A percentile compares a stretch with the other conserved stretches of the same genome.
Conservation (phyloP, 2,888 invertebrate species). For the Lithophane leautieri region DNA sequence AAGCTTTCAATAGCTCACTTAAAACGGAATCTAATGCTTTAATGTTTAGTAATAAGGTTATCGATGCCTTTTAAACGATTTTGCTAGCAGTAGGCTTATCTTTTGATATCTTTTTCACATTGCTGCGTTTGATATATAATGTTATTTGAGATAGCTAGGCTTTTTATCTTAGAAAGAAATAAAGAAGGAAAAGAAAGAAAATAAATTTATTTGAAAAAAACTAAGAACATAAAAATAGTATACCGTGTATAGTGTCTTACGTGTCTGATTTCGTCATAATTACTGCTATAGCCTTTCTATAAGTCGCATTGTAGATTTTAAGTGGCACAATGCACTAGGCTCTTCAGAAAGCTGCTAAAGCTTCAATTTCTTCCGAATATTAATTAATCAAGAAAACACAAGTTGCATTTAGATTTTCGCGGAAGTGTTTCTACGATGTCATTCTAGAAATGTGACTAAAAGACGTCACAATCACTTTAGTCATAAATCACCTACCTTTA, state of each 20-base stretch:
- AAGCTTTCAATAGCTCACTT: slow-evolving; percentile 42
- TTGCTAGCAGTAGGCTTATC: neutral
- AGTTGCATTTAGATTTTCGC: neutral
- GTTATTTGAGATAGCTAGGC: too few species aligned
- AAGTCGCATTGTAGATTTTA: neutral
- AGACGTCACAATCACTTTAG: neutral
- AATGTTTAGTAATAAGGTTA: slow-evolving; percentile 38
- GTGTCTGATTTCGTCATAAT: neutral
- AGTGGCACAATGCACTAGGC: neutral
- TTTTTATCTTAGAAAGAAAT: too few species aligned
- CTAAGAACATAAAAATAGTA: too few species aligned
- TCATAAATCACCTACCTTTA: slow-evolving; percentile 10
- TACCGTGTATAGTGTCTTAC: too few species aligned
- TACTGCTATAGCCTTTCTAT: neutral
- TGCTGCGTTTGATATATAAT: neutral
- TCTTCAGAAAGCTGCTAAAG: neutral
- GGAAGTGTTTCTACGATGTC: neutral
- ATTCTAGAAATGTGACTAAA: neutral
- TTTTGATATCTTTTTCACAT: neutral
- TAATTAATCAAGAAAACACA: neutral
- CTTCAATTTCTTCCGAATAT: neutral
- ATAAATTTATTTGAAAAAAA: too few species aligned
- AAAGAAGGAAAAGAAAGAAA: too few species aligned
- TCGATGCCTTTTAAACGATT: slow-evolving; percentile 14
- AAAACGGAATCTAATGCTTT: slow-evolving; percentile 22